Base-by-base conservation (phyloP, 2,113 vertebrate species). In the Hoplias malabaricus region DNA sequence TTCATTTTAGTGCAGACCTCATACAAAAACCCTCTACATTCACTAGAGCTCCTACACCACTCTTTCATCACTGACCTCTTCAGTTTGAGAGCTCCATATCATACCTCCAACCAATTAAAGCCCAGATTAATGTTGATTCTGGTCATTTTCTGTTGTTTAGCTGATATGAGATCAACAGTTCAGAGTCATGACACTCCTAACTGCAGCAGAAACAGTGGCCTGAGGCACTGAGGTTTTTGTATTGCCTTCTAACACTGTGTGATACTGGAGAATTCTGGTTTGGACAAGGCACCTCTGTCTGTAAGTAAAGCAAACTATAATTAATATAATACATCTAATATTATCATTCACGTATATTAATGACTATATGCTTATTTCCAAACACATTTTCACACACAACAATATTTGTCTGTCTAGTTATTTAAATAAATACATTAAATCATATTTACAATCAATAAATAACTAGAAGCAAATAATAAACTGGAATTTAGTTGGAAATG, bases 211-310 rank as follows among this genome's bases (percentile, higher is more conserved):
- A 63, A 23, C 61, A 21, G 6, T 27, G 21, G 23, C 25, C 38
- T 23, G 27, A 23, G 48, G 53, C 36, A 57, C 46, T 42, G 63
- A 71, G 66, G 66, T 84, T 81, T 81, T 78, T 78, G 79, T 78
- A 69, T n/a, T 21, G 65, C 11, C 16, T 11, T 78, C 34, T 54
- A 79, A 61, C 73, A 82, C 72, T 54, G 79, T 82, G 79, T 23
- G n/a, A n/a, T n/a, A n/a, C n/a, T n/a, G 14, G 42, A 33, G 27
- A 3, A 10, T 23, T 8, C 2, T 2, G 10, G 31, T 82, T 79
- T 79, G 83, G 76, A 36, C 72, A 68, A 12, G 83, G 83, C 1
- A 82, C 83, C 13, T 50, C 29, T 3, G 48, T 57, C 33, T n/a
- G 27, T 29, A 59, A 33, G 4, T 19, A 19, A 27, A 57, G 5